Conservation (phyloP, 2,888 invertebrate genomes). For the Eupithecia inturbata region DNA sequence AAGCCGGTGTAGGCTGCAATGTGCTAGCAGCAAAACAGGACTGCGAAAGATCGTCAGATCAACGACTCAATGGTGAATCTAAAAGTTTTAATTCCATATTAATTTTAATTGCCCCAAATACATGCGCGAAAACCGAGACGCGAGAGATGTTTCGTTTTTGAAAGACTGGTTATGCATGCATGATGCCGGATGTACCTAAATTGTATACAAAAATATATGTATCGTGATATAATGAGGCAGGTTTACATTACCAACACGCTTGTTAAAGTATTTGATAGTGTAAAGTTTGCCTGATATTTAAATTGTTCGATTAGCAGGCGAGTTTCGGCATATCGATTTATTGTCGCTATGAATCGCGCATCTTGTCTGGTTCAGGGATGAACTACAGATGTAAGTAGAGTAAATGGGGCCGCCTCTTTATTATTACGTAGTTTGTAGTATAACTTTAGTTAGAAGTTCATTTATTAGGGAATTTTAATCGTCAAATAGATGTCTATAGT, state of each 20-base stretch:
- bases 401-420: constrained; percentile 81
- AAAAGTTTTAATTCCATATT: constrained; percentile 44
- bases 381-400: constrained; percentile 55
- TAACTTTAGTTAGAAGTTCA: constrained; percentile 66
- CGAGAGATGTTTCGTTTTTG: constrained; percentile 39
- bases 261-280: constrained; percentile 25
- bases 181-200: constrained; percentile 46
- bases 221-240: constrained; percentile 43
- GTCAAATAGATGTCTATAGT: constrained; percentile 70
- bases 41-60: constrained; percentile 9
- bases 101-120: constrained; percentile 46
- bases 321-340: constrained; percentile 20
- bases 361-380: constrained; percentile 33
- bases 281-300: constrained; percentile 36
- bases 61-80: constrained; percentile 22
- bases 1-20: background rate
- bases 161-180: constrained; percentile 43
- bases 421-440: constrained; percentile 64
- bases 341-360: constrained; percentile 19
- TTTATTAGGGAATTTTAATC: constrained; percentile 73
- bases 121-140: constrained; percentile 34
- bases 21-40: background rate
- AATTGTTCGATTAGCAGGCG: constrained; percentile 31
- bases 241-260: constrained; percentile 38
- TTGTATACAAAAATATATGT: constrained; percentile 39